A percentile compares a stretch with the other conserved stretches of the same genome.
These are phyloP conservation scores for Sinonovacula constricta DNA, from an alignment of 1,140 invertebrate species.

Conservation along the genomic window DNA sequence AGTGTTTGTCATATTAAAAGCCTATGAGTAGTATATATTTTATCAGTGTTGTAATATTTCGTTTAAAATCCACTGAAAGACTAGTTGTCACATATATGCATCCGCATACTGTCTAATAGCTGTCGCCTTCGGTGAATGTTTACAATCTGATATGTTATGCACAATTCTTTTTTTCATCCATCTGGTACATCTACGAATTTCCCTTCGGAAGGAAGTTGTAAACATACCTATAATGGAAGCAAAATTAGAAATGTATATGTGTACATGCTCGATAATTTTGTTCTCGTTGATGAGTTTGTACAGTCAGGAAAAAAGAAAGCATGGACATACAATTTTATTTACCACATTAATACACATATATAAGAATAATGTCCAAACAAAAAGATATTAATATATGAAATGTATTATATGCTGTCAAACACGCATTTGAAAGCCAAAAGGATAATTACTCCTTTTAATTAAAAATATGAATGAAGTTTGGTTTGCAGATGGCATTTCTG, in stretches of 20 bases:
- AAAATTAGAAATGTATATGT: background rate
- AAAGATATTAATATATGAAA: too few species aligned
- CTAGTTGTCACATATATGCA: constrained; percentile 27
- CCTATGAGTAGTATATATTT: constrained; percentile 3
- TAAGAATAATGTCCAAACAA: too few species aligned
- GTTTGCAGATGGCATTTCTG: too few species aligned
- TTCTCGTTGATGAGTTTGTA: too few species aligned
- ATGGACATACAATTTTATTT: too few species aligned
- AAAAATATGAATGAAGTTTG: too few species aligned
- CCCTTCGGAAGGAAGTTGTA: constrained; percentile 65
- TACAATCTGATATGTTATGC: background rate
- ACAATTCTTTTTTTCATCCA: constrained; percentile 57
- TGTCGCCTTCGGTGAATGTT: background rate
- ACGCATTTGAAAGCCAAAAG: too few species aligned
- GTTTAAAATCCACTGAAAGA: constrained; percentile 3
- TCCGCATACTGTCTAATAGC: background rate
- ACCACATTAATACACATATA: too few species aligned
- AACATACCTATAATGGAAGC: constrained; percentile 66
- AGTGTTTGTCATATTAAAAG: background rate
- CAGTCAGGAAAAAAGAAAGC: too few species aligned
- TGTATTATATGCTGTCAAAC: too few species aligned
- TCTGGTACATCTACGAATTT: constrained; percentile 57
- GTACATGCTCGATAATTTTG: background rate
- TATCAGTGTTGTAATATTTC: constrained; percentile 11
- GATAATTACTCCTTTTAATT: too few species aligned